These are phyloP conservation scores for Austrofundulus limnaeus DNA, from an alignment of 2,113 vertebrate species.

Conservation along the genomic window DNA sequence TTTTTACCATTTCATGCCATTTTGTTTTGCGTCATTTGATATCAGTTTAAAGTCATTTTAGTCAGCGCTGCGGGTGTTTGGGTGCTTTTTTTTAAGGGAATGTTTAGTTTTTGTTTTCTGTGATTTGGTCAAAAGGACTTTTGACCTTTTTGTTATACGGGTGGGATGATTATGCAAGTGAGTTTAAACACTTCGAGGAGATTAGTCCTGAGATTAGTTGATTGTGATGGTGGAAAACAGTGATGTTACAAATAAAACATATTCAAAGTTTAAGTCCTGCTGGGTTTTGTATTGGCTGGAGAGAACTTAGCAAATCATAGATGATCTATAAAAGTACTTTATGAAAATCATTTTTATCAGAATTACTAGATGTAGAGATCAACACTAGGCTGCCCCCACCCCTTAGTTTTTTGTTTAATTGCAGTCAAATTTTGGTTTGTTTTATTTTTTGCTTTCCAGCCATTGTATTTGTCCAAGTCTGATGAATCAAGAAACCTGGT, in stretches of 20 bases:
- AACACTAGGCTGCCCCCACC: too few relatives aligned
- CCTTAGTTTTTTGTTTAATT: too few relatives aligned
- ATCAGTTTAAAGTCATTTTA: conserved; percentile 14
- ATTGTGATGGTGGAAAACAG: conserved; percentile 27
- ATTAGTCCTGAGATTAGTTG: conserved; percentile 15
- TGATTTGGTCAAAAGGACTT: conserved; percentile 1
- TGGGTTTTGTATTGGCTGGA: conserved; percentile 17
- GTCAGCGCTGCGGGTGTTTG: conserved; percentile 1
- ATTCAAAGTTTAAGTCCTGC: conserved; percentile 10
- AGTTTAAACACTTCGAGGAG: conserved; percentile 7
- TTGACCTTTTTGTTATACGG: conserved; percentile 15
- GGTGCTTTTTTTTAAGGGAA: conserved; percentile 34
- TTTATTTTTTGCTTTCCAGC: too few relatives aligned
- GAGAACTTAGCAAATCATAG: neutral
- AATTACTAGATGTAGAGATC: too few relatives aligned
- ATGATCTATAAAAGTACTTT: neutral
- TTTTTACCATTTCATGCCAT: too few relatives aligned
- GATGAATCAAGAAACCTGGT: conserved; percentile 12
- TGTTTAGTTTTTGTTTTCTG: neutral
- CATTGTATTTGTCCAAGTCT: too few relatives aligned
- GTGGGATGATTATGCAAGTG: conserved; percentile 40
- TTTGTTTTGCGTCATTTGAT: too few relatives aligned
- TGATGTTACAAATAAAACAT: conserved; percentile 30
- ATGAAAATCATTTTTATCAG: too few relatives aligned
- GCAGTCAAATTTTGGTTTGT: too few relatives aligned